These are phyloP conservation scores for Eurytoma adleriae DNA, from an alignment of 2,888 invertebrate species.

Conservation along the genomic window DNA sequence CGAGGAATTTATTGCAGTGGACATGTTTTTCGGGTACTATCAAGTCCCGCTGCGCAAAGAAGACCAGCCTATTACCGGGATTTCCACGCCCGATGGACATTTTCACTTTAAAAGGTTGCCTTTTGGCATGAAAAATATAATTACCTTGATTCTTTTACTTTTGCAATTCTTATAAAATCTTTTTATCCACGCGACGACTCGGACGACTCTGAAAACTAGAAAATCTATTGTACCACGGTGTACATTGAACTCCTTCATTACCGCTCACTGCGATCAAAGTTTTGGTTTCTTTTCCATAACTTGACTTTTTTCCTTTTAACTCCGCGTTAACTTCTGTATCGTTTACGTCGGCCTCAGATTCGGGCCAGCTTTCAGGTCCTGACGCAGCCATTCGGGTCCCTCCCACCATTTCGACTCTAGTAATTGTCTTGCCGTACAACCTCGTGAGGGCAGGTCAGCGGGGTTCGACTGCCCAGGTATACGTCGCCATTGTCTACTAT, in stretches of 20 bases:
- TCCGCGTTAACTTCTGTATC: conserved; percentile 7
- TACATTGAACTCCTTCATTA: background rate
- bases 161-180: conserved; percentile 24
- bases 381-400: conserved; percentile 9
- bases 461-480: conserved; percentile 60
- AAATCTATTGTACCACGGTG: conserved; percentile 12
- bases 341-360: background rate
- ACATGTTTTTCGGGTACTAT: background rate
- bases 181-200: conserved; percentile 26
- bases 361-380: background rate
- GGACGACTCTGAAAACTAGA: conserved; percentile 12
- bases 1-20: background rate
- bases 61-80: background rate
- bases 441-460: conserved; percentile 65
- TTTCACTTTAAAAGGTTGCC: background rate
- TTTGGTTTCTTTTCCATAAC: background rate
- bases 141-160: too few species aligned
- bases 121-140: background rate
- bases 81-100: background rate
- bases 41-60: background rate
- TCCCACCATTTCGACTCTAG: conserved; percentile 38
- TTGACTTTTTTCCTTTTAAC: background rate
- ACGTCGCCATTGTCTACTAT: conserved; percentile 60
- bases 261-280: background rate
- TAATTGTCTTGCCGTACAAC: conserved; percentile 18